These are phyloP conservation scores for Antrozous pallidus DNA, from an alignment of 2,797 vertebrate genomes.

Conservation along the genomic window DNA sequence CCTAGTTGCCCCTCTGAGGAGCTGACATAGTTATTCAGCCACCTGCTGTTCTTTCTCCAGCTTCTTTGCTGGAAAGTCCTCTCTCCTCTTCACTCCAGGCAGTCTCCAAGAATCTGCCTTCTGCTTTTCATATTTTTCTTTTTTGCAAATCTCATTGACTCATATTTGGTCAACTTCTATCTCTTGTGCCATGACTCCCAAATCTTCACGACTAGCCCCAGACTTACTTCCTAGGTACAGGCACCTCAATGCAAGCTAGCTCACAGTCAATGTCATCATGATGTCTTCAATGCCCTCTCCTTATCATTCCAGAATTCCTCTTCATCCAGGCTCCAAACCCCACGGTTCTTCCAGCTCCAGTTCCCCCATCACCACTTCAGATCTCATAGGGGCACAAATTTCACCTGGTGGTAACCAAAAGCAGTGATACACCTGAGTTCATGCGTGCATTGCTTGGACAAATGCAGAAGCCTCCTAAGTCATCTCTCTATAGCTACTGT, in stretches of 20 bases:
- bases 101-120: neutral
- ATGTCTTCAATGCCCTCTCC: fast-evolving
- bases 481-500: neutral
- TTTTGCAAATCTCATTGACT: neutral
- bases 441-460: neutral
- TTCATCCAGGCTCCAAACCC: neutral
- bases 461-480: neutral
- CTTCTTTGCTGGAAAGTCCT: neutral
- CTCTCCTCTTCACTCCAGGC: neutral
- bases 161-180: neutral
- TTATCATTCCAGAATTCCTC: neutral
- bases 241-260: neutral
- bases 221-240: neutral
- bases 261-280: neutral
- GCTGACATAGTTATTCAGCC: neutral
- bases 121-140: neutral
- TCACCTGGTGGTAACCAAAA: neutral
- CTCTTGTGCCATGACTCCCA: neutral
- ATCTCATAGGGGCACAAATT: neutral
- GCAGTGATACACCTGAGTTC: neutral
- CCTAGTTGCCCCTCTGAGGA: neutral
- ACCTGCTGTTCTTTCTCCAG: neutral
- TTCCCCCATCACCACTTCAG: fast-evolving
- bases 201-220: neutral
- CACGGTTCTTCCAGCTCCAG: no score